Base-by-base conservation (phyloP, 2,888 invertebrate genomes). In the Volucella bombylans region DNA sequence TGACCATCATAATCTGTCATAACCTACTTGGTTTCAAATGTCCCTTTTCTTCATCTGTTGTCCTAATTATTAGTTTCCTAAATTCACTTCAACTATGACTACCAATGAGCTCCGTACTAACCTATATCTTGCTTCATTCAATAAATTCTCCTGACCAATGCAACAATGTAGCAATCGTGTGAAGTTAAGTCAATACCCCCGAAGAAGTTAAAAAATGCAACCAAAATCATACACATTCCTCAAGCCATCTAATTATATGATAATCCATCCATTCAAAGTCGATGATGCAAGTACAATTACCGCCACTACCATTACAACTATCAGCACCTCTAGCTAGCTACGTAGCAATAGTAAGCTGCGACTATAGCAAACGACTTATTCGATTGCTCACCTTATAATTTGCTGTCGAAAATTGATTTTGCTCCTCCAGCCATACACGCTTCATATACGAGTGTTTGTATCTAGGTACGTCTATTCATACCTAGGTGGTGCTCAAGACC, bases 371-470 rank as follows among this genome's bases (percentile, higher is more conserved):
- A 57, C 61, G 43, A 71, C 54, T 71, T 67, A 77, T 77, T 82
- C 65, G 65, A 82, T 77, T 82, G 71, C 62, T 72, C 71, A 68
- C 67, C 78, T 68, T 57, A 62, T 78, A 77, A 82, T 82, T 82
- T 82, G 49, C 39, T 68, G 62, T 77, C 45, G 72, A 82, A 77
- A 79, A 79, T 83, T 74, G 69, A 71, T 83, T 83, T 65, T 61
- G 41, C 65, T 69, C 73, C 82, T 79, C 69, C 38, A 78, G 82
- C 68, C 52, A 59, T 69, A 55, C 64, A 73, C 52, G 79, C 78
- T 78, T 73, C 59, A 68, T 59, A 52, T 31, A 61, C 31, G 31
- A 6, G 31, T 31, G n/a, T 15, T 12, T 15, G 18, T 62, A 23
- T 41, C 43, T 50, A 18, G 14, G 11, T 14, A 31, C 6, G 0